A percentile compares a stretch with the other conserved stretches of the same genome.
phyloP scores from a whole-genome alignment of 2,888 invertebrate genomes.

The Temnothorax rugatulus region DNA sequence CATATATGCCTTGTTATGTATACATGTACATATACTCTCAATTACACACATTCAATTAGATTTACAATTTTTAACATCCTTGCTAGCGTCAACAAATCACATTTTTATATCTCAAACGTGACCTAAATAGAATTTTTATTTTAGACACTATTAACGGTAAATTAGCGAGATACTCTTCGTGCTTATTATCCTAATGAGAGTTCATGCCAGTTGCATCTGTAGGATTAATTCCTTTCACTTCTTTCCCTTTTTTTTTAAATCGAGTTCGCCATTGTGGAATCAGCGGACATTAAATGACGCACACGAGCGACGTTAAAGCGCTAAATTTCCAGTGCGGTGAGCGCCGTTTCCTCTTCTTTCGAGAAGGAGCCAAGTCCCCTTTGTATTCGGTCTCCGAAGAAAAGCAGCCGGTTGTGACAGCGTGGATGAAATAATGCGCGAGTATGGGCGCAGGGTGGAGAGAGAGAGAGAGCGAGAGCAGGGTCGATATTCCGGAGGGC shows the following conservation, averaged over 20 bases:
- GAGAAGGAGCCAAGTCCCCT: conserved; percentile 73
- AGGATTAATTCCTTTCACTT: conserved; percentile 24
- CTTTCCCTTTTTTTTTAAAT: conserved; percentile 18
- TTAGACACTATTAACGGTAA: not conserved
- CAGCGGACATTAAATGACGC: conserved; percentile 48
- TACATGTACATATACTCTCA: not conserved
- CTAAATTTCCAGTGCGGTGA: conserved; percentile 51
- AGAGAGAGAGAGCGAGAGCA: conserved; percentile 35
- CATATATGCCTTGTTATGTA: not conserved
- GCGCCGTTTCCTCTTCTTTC: conserved; percentile 47
- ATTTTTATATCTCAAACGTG: conserved; percentile 1
- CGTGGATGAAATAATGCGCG: conserved; percentile 78
- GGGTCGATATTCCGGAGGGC: conserved; percentile 64
- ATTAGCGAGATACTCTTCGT: not conserved
- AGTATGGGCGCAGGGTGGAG: conserved; percentile 42
- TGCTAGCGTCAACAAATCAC: not conserved
- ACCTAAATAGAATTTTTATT: not conserved
- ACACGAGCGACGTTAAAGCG: conserved; percentile 51
- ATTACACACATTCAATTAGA: not conserved
- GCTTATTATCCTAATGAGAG: not conserved
- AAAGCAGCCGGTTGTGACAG: conserved; percentile 71
- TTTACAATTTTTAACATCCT: conserved; percentile 1
- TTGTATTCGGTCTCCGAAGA: conserved; percentile 76
- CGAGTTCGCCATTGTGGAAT: conserved; percentile 31
- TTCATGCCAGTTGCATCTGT: conserved; percentile 3